A percentile compares a stretch with the other conserved stretches of the same genome.
These are phyloP conservation scores for Shargacucullia verbasci DNA, from an alignment of 2,888 invertebrate genomes.

Conservation along the genomic window DNA sequence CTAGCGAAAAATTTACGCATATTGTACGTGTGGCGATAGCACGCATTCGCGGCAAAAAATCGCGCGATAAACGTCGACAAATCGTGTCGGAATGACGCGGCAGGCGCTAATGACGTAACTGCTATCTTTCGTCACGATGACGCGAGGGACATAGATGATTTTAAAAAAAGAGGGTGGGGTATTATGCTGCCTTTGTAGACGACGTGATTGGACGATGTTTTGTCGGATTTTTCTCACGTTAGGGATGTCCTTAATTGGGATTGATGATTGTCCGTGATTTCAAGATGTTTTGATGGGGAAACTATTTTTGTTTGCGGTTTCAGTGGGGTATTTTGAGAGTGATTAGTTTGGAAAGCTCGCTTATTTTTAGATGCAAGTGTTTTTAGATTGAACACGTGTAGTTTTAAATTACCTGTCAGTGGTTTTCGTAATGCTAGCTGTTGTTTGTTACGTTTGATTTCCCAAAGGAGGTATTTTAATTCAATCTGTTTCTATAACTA, in stretches of 20 bases:
- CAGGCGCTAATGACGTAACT: conserved; percentile 85
- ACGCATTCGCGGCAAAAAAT: conserved; percentile 79
- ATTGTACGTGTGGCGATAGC: conserved; percentile 83
- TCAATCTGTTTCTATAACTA: conserved; percentile 8
- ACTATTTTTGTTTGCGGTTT: conserved; percentile 61
- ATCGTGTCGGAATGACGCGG: conserved; percentile 84
- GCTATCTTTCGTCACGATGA: conserved; percentile 77
- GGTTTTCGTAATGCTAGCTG: conserved; percentile 52
- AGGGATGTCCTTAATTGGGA: conserved; percentile 83
- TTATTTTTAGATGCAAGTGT: conserved; percentile 57
- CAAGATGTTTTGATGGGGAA: conserved; percentile 60
- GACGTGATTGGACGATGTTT: conserved; percentile 76
- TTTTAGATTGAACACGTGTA: conserved; percentile 60
- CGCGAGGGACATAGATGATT: conserved; percentile 74
- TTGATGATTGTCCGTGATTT: conserved; percentile 80
- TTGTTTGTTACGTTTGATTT: conserved; percentile 49
- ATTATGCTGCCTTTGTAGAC: conserved; percentile 74
- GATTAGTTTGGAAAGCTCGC: conserved; percentile 53
- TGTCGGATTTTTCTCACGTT: conserved; percentile 86
- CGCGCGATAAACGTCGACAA: conserved; percentile 86
- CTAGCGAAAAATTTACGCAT: conserved; percentile 81
- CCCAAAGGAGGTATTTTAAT: conserved; percentile 27
- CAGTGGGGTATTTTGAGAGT: conserved; percentile 52
- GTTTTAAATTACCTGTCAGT: conserved; percentile 55
- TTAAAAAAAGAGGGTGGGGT: conserved; percentile 69